Conservation (phyloP, 2,888 invertebrate genomes). For the Clunio marinus region DNA sequence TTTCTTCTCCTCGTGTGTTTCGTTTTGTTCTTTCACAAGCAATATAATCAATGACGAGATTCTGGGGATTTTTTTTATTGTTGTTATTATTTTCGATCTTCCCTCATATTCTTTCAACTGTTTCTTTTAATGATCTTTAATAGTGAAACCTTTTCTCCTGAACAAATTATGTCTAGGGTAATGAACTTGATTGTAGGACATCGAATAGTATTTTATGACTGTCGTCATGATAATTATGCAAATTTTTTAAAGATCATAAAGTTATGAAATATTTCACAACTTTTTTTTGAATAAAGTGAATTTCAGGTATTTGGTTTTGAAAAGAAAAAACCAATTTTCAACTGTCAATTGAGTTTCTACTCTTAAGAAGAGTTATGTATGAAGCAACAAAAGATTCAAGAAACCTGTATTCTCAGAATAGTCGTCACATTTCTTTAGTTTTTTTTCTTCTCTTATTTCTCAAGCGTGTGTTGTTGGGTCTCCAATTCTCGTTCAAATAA, state of each 20-base stretch:
- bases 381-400: constrained; percentile 36
- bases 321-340: too few relatives aligned
- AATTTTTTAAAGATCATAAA: too few relatives aligned
- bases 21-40: constrained; percentile 18
- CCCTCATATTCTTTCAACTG: background rate
- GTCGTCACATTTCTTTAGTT: constrained; percentile 35
- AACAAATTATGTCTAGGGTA: background rate
- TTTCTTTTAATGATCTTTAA: constrained; percentile 15
- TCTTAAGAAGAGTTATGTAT: background rate
- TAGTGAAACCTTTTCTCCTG: background rate
- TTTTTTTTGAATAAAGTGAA: too few relatives aligned
- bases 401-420: constrained; percentile 39
- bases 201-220: background rate
- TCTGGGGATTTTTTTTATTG: constrained; percentile 24
- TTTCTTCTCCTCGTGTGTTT: background rate
- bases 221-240: too few relatives aligned
- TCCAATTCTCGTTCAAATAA: constrained; percentile 19
- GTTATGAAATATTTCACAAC: too few relatives aligned
- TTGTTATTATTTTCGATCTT: background rate
- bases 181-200: background rate
- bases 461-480: constrained; percentile 10
- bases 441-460: background rate
- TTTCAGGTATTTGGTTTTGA: too few relatives aligned
- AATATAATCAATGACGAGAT: constrained; percentile 18
- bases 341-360: background rate